Base-by-base conservation (phyloP, 2,888 invertebrate genomes). In the Acleris holmiana region DNA sequence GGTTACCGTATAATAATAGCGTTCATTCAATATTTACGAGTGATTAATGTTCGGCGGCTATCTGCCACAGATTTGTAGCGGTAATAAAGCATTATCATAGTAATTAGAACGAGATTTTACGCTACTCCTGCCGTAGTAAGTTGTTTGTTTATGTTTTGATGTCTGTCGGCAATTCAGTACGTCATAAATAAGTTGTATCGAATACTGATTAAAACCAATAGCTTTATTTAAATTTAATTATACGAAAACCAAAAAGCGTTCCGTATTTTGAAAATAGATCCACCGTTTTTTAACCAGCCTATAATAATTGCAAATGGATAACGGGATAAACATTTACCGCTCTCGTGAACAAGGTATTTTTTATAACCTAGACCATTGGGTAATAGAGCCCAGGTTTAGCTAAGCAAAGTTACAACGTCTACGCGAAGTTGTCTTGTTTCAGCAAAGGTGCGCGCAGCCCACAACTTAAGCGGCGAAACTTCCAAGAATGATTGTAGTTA, bases 21-120 rank as follows among this genome's bases (percentile, higher is more conserved):
- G 86, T 84, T 83, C 84, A 87, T 87, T 86, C 86, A 89, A 49
- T 64, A 62, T 90, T 88, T 88, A 85, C 85, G 84, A 88, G 80
- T 89, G 88, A 89, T 89, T 90, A 87, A 89, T 89, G 83, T 84
- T 85, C 80, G 65, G 60, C 56, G 29, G 82, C 82, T 88, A 91
- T 89, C 87, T 88, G 89, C 86, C 74, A 90, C 89, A 85, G 88
- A 88, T 90, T 89, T 86, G 88, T 88, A 84, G 83, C 82, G 75
- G 82, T 82, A 87, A 87, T 87, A 87, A 82, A 80, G 84, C 80
- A 90, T 89, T 89, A 91, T 76, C 75, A 75, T 86, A 85, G 88
- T 90, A 90, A 90, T 89, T 91, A 89, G 89, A 89, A 88, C 89
- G 84, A 87, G 87, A 88, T 88, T 91, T 89, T 85, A 89, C 89